These are phyloP conservation scores for Prorops nasuta DNA, from an alignment of 1,140 invertebrate species.

Conservation along the genomic window DNA sequence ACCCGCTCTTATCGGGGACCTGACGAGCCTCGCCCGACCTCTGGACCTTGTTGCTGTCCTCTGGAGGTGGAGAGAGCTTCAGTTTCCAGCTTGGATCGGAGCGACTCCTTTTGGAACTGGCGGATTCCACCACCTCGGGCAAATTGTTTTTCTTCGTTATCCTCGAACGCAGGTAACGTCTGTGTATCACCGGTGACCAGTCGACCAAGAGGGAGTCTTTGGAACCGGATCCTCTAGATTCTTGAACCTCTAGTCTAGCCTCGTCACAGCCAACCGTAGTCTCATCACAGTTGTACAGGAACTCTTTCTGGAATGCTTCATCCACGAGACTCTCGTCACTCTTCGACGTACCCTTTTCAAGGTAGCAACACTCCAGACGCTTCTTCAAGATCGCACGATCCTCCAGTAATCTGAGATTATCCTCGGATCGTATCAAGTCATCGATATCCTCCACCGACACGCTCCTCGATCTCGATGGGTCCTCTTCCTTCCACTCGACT, in stretches of 20 bases:
- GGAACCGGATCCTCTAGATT: too few relatives aligned
- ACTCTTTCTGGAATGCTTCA: too few relatives aligned
- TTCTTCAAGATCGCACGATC: slow-evolving; percentile 17
- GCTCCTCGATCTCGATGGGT: slow-evolving; percentile 27
- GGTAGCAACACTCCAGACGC: neutral
- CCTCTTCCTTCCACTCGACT: neutral
- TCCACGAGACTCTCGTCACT: slow-evolving; percentile 14
- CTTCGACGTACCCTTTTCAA: neutral
- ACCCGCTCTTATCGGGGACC: slow-evolving; percentile 30
- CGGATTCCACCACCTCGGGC: too few relatives aligned
- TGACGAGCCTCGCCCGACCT: slow-evolving; percentile 15
- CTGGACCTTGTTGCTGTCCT: slow-evolving; percentile 13
- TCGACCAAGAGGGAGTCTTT: neutral
- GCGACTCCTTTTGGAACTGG: neutral
- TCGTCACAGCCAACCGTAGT: neutral
- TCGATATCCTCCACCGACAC: slow-evolving; percentile 39
- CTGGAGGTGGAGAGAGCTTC: slow-evolving; percentile 42
- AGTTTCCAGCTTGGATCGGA: slow-evolving; percentile 22
- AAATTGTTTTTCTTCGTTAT: neutral
- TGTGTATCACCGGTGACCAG: slow-evolving; percentile 6
- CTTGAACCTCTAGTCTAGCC: too few relatives aligned
- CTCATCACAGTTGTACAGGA: too few relatives aligned
- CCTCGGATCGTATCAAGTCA: slow-evolving; percentile 32
- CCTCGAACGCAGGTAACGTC: neutral
- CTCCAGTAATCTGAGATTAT: slow-evolving; percentile 26